Evolutionary conservation across 2,113 vertebrate genomes (phyloP).

Genomic region (Nanorana parkeri): DNA sequence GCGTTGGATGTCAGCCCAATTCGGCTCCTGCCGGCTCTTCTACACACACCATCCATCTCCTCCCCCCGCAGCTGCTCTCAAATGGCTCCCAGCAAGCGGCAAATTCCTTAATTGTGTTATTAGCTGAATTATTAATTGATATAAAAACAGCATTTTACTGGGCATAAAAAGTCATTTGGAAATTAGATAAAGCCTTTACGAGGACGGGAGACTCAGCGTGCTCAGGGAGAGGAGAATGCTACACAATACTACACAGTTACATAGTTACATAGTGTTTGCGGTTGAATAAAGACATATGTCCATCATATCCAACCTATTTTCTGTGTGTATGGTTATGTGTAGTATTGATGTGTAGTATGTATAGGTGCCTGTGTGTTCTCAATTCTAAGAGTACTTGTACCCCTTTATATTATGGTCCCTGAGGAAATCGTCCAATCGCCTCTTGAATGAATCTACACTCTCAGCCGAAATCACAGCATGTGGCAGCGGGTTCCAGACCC

Average conservation of each 20-base stretch:
- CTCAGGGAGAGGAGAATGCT: constrained; percentile 36
- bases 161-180: constrained; percentile 72
- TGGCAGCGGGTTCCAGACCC: too few relatives aligned
- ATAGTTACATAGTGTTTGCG: too few relatives aligned
- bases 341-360: too few relatives aligned
- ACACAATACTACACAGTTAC: constrained; percentile 65
- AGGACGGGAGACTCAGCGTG: constrained; percentile 60
- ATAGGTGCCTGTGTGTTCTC: too few relatives aligned
- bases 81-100: constrained; percentile 65
- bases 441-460: too few relatives aligned
- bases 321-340: too few relatives aligned
- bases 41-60: constrained; percentile 55
- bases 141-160: constrained; percentile 75
- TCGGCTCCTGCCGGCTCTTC: constrained; percentile 31
- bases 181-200: constrained; percentile 70
- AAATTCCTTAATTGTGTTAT: constrained; percentile 71
- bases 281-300: too few relatives aligned
- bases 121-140: constrained; percentile 78
- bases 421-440: too few relatives aligned
- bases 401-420: too few relatives aligned
- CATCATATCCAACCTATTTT: too few relatives aligned
- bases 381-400: too few relatives aligned
- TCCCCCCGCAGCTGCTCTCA: constrained; percentile 59
- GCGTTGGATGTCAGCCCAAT: constrained; percentile 9
- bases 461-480: too few relatives aligned